Conservation (phyloP, 2,888 invertebrate genomes). For the Meteorus colon region DNA sequence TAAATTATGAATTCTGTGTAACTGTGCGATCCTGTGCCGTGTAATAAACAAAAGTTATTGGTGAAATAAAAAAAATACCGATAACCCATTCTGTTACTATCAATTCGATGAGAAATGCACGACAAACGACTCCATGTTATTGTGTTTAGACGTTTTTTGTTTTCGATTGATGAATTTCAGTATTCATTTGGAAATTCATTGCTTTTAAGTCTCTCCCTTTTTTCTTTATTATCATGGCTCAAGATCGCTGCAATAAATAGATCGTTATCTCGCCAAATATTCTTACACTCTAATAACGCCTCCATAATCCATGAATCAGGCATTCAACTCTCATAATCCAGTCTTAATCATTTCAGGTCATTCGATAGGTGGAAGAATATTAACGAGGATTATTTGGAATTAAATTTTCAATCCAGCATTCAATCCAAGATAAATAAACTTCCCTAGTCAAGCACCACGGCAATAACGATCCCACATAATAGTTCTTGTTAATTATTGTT, state of each 20-base stretch:
- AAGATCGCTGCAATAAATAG: conserved; percentile 61
- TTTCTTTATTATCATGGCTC: conserved; percentile 49
- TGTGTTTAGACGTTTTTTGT: not conserved
- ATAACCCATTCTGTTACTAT: not conserved
- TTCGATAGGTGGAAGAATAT: conserved; percentile 28
- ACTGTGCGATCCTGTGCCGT: conserved; percentile 32
- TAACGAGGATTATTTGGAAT: conserved; percentile 8
- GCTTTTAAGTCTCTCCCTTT: not conserved
- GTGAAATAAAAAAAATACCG: not conserved
- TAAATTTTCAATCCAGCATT: not conserved
- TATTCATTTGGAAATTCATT: not conserved
- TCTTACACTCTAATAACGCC: conserved; percentile 62
- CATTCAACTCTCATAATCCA: conserved; percentile 19
- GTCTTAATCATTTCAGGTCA: conserved; percentile 65
- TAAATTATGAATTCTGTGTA: conserved; percentile 36
- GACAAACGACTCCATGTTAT: not conserved
- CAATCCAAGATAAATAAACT: not conserved
- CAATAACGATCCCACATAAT: conserved; percentile 32
- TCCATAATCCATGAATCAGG: conserved; percentile 42
- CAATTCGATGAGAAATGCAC: not conserved
- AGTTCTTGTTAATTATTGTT: conserved; percentile 22
- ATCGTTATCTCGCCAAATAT: conserved; percentile 57
- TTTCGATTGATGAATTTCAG: not conserved
- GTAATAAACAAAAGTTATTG: conserved; percentile 28
- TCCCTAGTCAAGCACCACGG: conserved; percentile 28